Evolutionary conservation across 2,797 vertebrate genomes (phyloP), one percentile per base, ranked within the genome.

Genomic region (Enteromius unitaeniatus): DNA sequence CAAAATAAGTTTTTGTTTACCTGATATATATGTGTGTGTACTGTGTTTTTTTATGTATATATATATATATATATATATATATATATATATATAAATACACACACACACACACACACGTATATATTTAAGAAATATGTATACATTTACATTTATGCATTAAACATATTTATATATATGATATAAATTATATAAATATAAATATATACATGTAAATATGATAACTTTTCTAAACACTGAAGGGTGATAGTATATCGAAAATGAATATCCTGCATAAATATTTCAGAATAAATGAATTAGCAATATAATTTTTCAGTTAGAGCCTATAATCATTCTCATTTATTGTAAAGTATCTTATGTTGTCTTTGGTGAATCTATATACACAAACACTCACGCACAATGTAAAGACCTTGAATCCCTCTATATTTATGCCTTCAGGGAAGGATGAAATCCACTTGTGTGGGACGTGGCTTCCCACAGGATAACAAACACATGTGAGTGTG

Each of bases 401-500:
- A 90, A 91, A 91, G 85, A 69, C 89, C 87, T 62, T 21, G 34
- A 88, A 60, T 55, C 83, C 26, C 88, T 89, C 89, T 87, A 89
- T 90, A 91, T 90, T 90, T 92, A 88, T 90, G 92, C 87, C 89
- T 90, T 90, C 23, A 90, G 74, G 75, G 84, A 84, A 85, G 79
- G 90, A 88, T 70, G 81, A 88, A 87, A 88, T 91, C 88, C 51
- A 47, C 90, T 92, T 87, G 89, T 90, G 91, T 88, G 93, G 92
- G 62, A 85, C n/a, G 40, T 6, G 49, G 75, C 86, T 65, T 42
- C 75, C 93, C 90, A 85, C 89, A 88, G 88, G 83, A 89, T 92
- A 92, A 93, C 89, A 92, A 91, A 92, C 84, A 85, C 60, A 84
- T 86, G 85, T 55, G 83, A 87, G 87, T 90, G 87, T 89, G 92